Base-by-base conservation (phyloP, 1,140 invertebrate genomes). In the Lepidurus couesii region DNA sequence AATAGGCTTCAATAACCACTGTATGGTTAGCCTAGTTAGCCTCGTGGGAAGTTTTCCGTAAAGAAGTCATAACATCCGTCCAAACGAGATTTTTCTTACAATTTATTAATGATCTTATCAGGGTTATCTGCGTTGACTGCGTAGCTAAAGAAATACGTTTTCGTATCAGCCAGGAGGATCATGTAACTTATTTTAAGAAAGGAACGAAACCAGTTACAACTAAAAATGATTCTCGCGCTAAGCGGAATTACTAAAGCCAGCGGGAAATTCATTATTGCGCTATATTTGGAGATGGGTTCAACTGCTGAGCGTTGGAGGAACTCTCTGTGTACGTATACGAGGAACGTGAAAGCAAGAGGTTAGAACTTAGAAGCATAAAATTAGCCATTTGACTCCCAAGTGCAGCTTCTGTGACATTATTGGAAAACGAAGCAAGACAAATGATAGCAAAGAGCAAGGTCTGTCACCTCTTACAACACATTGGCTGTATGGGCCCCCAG, bases 401-500 rank as follows among this genome's bases (percentile, higher is more conserved):
- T 21, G 16, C 3, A 21, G 21, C 16, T 21, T 65, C 13, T 13
- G 53, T n/a, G 16, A 21, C 13, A n/a, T 5, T 65, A 65, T 65
- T 65, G 53, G 53, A 65, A 65, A 65, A 65, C 53, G 53, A n/a
- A n/a, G 53, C 16, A 65, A 65, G 53, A 65, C 21, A 65, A 65
- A 65, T 65, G 53, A 65, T 65, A 7, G 16, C 21, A 21, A 65
- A 65, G 21, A n/a, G 53, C 53, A 65, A 65, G 53, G 53, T 65
- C 21, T 65, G 53, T 65, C 53, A 47, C 13, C 53, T 21, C 21
- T n/a, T n/a, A 21, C 53, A n/a, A n/a, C 53, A 7, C 34, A 34
- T 34, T 34, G 34, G 34, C 34, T 34, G 34, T 34, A 34, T 34
- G 34, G 34, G 34, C 34, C 34, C 34, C 34, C 34, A 65, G 8